Evolutionary conservation across 2,888 invertebrate species (phyloP).

Genomic region (Volucella inanis): DNA sequence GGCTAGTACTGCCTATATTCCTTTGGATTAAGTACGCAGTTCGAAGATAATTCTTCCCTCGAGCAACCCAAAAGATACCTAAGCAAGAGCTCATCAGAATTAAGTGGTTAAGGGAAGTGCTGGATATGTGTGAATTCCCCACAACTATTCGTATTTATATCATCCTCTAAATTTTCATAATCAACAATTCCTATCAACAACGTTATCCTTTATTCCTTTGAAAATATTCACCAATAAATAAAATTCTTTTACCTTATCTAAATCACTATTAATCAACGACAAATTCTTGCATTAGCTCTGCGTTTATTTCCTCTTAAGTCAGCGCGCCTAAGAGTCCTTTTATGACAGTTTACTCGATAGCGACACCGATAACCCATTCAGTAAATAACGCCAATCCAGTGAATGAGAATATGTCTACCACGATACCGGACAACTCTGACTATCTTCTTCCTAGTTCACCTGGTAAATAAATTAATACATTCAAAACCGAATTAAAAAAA

Average conservation of each 20-base stretch:
- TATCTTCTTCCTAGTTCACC: conserved; percentile 26
- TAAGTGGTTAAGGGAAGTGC: too few species aligned
- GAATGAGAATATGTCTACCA: conserved; percentile 38
- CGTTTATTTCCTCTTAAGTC: conserved; percentile 66
- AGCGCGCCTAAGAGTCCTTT: conserved; percentile 40
- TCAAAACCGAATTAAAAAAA: conserved; percentile 1
- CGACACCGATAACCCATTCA: conserved; percentile 69
- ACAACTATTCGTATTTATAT: too few species aligned
- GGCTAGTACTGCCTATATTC: too few species aligned
- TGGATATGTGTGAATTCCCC: too few species aligned
- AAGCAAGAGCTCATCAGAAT: too few species aligned
- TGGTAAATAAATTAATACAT: conserved; percentile 72
- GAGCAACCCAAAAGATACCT: too few species aligned
- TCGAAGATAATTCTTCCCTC: too few species aligned
- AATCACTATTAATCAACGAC: conserved; percentile 66
- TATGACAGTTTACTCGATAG: conserved; percentile 48
- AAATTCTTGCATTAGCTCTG: conserved; percentile 61
- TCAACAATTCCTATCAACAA: conserved; percentile 58
- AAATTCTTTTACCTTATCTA: conserved; percentile 67
- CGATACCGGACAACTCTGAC: background rate
- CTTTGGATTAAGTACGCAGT: too few species aligned
- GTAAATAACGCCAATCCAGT: conserved; percentile 69
- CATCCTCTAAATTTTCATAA: background rate
- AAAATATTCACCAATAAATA: conserved; percentile 47
- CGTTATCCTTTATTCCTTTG: conserved; percentile 20